Base-by-base conservation (phyloP, 1,140 invertebrate species). In the Magallana ariakensis region DNA sequence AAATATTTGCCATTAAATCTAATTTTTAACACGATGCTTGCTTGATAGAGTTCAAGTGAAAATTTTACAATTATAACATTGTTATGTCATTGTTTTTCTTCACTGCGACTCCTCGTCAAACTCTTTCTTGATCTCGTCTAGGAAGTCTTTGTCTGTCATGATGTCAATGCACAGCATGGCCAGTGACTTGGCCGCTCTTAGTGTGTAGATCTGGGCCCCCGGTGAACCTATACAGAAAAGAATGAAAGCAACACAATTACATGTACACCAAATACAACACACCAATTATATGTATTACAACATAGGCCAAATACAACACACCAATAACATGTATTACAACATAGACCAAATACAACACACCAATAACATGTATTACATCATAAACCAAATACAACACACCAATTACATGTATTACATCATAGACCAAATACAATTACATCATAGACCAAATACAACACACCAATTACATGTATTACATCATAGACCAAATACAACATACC, bases 171-270 rank as follows among this genome's bases (percentile, higher is more conserved):
- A 88, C 8, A 90, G 88, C 60, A 93, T 80, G 11, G 93, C 93
- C 85, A 93, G 86, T 26, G 90, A 83, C 81, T 90, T 91, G 15
- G 92, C 92, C 26, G 87, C 84, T 2, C 54, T 75, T 19, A 94
- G 57, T 56, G 93, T 93, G 10, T 85, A 89, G 10, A 13, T 11
- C 55, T 93, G 92, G 22, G 93, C 93, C 75, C 82, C 89, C 9
- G 58, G 16, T 13, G 19, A 16, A 19, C 89, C 89, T 89, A 62
- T 83, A 87, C 19, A 4, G 1, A 16, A 19, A 0, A 13, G 75
- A 80, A 19, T 19, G 16, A 19, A 80, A 80, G 11, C 11, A 19
- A 2, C 26, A n/a, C n/a, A n/a, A 13, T 19, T 80, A 19, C 26
- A 80, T 13, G 15, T 19, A 80, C 2, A 80, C 26, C 8, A n/a